Percentiles rank a stretch among this genome's conserved stretches.
Evolutionary conservation across 2,797 vertebrate species (phyloP).

Genomic region (Sorex maritimensis): DNA sequence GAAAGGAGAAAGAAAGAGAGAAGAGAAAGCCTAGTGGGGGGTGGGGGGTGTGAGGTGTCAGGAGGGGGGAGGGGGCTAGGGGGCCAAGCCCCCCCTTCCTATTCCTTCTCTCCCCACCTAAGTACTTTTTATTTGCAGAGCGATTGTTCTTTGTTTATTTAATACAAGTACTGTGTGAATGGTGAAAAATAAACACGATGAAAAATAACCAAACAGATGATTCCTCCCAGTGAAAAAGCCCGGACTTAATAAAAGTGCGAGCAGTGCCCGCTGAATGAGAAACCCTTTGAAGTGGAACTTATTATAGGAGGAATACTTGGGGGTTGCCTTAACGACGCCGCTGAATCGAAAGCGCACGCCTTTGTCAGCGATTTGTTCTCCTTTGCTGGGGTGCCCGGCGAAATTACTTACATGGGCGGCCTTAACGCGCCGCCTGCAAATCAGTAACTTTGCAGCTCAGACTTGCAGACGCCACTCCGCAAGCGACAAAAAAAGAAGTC

Average conservation of each 20-base stretch:
- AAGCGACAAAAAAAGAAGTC: conserved; percentile 93
- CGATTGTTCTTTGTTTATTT: conserved; percentile 96
- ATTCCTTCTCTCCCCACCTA: conserved; percentile 82
- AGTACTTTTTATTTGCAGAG: conserved; percentile 91
- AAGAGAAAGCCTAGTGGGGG: conserved; percentile 66
- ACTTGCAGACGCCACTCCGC: conserved; percentile 98
- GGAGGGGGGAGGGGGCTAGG: neutral
- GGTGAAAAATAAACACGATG: conserved; percentile 98
- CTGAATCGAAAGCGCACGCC: conserved; percentile 98
- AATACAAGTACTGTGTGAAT: conserved; percentile 97
- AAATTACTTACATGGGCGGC: conserved; percentile 98
- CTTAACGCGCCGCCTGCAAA: conserved; percentile 98
- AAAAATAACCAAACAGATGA: conserved; percentile 98
- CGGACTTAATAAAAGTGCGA: conserved; percentile 98
- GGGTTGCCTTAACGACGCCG: conserved; percentile 99
- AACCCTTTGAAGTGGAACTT: conserved; percentile 99
- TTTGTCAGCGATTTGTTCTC: conserved; percentile 99
- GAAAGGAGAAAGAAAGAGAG: conserved; percentile 72
- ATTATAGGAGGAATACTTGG: conserved; percentile 99
- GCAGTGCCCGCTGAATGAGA: conserved; percentile 97
- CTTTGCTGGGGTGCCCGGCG: conserved; percentile 98
- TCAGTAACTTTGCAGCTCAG: conserved; percentile 98
- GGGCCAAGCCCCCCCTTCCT: conserved; percentile 51
- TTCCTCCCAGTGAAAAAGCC: conserved; percentile 94
- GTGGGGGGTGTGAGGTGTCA: conserved; percentile 72